Evolutionary conservation across 1,140 invertebrate species (phyloP), one percentile per base, ranked within the genome.

Genomic region (Drosophila bifasciata): DNA sequence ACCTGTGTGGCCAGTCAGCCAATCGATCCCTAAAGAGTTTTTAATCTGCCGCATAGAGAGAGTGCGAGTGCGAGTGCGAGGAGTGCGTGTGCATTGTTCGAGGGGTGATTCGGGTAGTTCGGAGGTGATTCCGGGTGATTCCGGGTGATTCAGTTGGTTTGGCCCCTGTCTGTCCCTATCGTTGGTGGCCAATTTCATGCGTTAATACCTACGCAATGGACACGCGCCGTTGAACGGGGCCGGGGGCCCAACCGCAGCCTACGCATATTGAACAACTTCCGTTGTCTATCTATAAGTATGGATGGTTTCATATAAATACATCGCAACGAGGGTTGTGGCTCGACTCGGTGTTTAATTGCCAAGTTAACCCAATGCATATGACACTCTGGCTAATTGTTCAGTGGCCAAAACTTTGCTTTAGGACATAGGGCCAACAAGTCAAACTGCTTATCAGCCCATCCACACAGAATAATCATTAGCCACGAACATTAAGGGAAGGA

Each of bases 261-360:
- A 86, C 73, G 81, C 83, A 88, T 86, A 81, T 88, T 78, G 83
- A 88, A 86, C 77, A 77, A 78, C 79, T 84, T 84, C 79, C 80
- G 75, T 56, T 72, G 51, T 49, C 39, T 73, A 59, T 62, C 57
- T 72, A 36, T 36, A 36, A 36, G 32, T 36, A 36, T 36, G 32
- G 32, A 36, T 36, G 32, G 32, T 40, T 59, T 45, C 23, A 36
- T 51, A n/a, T n/a, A n/a, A n/a, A n/a, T n/a, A n/a, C n/a, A 45
- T 68, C 39, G 19, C 53, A 59, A 72, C 36, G 23, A 28, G 28
- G 28, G 39, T 52, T 52, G 25, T 51, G n/a, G n/a, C n/a, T n/a
- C n/a, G n/a, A n/a, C n/a, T 43, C 43, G 72, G 52, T 52, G 43
- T 52, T 61, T 85, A 85, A 79, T 80, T 80, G 76, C 76, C 63